Evolutionary conservation across 2,797 vertebrate species (phyloP).

Genomic region (Pristis pectinata): DNA sequence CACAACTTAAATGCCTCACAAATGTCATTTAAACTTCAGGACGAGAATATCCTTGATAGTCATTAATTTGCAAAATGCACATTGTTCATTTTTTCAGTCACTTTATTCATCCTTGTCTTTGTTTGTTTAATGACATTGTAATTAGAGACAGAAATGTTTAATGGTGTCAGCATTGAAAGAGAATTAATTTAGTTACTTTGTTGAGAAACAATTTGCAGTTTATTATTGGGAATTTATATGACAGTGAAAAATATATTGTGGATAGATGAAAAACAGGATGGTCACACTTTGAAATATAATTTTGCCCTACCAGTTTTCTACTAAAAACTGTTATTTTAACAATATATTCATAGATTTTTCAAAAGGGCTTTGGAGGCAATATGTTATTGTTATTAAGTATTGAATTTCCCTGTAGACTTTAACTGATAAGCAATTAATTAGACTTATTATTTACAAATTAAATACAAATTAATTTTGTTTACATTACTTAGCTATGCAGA

Average conservation of each 20-base stretch:
- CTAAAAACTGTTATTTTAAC: background rate
- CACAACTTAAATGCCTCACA: background rate
- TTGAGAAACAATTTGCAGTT: constrained; percentile 1
- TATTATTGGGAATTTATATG: background rate
- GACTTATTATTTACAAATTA: constrained; percentile 25
- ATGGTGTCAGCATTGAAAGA: background rate
- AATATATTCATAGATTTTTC: background rate
- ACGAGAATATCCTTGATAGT: background rate
- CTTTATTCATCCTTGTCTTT: background rate
- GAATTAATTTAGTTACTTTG: background rate
- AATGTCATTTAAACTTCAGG: background rate
- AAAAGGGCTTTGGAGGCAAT: background rate
- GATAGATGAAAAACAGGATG: background rate
- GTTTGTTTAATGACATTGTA: background rate
- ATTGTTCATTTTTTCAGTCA: background rate
- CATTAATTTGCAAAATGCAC: background rate
- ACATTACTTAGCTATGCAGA: background rate
- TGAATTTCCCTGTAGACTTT: background rate
- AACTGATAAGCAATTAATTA: background rate
- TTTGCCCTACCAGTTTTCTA: background rate
- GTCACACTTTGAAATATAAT: background rate
- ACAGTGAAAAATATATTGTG: background rate
- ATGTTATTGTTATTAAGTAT: background rate
- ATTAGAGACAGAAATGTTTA: background rate
- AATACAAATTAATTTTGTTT: background rate